phyloP scores from a whole-genome alignment of 2,113 vertebrate species.

The Mobula hypostoma region DNA sequence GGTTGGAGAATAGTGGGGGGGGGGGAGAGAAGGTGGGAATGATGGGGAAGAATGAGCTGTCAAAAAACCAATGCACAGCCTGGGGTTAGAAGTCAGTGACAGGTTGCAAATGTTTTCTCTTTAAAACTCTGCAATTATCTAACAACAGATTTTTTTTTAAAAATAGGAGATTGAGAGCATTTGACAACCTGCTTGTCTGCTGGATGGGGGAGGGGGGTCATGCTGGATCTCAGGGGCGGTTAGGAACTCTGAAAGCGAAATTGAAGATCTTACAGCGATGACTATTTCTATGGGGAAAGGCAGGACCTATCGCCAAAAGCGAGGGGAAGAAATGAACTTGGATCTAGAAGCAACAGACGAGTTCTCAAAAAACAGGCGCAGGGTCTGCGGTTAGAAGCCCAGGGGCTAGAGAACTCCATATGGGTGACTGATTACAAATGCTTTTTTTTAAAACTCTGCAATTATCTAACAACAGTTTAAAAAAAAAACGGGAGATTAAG shows the following conservation, averaged over 20 bases:
- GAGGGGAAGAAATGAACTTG: neutral
- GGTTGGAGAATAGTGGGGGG: neutral
- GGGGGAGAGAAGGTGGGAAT: neutral
- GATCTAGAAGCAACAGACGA: neutral
- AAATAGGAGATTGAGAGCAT: neutral
- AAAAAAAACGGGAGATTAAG: neutral
- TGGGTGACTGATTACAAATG: neutral
- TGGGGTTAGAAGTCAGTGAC: neutral
- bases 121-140: neutral
- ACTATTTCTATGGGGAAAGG: neutral
- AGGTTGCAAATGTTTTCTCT: neutral
- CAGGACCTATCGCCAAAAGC: neutral
- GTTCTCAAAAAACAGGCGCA: neutral
- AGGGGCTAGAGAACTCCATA: neutral
- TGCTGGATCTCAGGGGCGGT: neutral
- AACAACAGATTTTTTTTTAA: neutral
- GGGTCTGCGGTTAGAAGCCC: neutral
- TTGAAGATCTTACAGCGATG: neutral
- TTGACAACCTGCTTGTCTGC: neutral
- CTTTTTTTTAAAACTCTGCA: neutral
- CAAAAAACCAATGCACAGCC: neutral
- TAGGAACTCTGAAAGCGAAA: neutral
- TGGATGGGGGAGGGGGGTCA: neutral
- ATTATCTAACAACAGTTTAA: neutral
- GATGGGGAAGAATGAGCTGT: neutral